These are phyloP conservation scores for Elachura formosa DNA, from an alignment of 2,113 vertebrate genomes.

Conservation along the genomic window DNA sequence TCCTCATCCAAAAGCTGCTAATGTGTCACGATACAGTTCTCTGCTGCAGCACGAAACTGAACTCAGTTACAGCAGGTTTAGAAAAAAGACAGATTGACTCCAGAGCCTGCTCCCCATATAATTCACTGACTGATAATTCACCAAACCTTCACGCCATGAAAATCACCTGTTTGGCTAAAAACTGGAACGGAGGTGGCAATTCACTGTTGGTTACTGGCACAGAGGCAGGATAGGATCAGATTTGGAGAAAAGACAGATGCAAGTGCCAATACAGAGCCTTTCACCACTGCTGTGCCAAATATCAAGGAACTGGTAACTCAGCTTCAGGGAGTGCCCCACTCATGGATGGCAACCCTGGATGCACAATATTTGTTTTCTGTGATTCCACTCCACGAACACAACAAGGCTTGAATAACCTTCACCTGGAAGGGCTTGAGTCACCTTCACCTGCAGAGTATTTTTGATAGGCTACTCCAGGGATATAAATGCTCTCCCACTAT, in stretches of 20 bases:
- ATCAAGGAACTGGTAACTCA: not conserved
- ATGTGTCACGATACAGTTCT: too few relatives aligned
- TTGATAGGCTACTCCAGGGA: not conserved
- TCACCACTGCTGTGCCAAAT: not conserved
- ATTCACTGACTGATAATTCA: accelerated
- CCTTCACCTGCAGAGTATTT: not conserved
- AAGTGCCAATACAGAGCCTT: not conserved
- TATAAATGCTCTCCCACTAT: not conserved
- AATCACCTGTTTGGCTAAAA: not conserved
- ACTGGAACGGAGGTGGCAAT: not conserved
- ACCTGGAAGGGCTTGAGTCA: not conserved
- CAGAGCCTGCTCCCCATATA: not conserved
- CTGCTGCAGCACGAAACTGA: not conserved
- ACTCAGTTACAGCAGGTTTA: not conserved
- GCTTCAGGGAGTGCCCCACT: not conserved
- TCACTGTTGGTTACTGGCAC: not conserved
- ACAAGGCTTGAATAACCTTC: not conserved
- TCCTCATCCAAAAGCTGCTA: not conserved
- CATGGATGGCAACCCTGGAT: not conserved
- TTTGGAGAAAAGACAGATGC: not conserved
- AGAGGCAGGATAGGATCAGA: not conserved
- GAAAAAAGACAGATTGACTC: not conserved
- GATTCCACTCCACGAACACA: not conserved
- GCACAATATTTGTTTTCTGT: not conserved
- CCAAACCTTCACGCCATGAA: not conserved